Conservation (phyloP, 2,888 invertebrate species). For the Oxystoma pomonae region DNA sequence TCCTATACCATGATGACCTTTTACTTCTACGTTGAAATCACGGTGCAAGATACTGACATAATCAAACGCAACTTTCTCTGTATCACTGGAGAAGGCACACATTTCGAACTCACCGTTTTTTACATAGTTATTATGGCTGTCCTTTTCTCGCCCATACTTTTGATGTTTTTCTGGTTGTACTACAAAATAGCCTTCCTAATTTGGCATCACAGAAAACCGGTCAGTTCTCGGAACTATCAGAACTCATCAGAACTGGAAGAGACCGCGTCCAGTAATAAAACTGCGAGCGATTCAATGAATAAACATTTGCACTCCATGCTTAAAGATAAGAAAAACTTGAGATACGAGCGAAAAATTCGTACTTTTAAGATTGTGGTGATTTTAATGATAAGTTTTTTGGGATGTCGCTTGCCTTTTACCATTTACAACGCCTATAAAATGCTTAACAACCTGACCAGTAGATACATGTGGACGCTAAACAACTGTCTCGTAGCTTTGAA, state of each 20-base stretch:
- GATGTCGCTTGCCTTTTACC: conserved; percentile 53
- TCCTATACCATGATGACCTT: conserved; percentile 47
- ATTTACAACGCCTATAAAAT: conserved; percentile 51
- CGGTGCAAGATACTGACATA: conserved; percentile 22
- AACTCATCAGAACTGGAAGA: conserved; percentile 31
- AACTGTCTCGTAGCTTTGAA: conserved; percentile 52
- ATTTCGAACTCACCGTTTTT: conserved; percentile 33
- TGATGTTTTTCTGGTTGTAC: conserved; percentile 52
- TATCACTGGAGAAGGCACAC: conserved; percentile 25
- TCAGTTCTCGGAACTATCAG: conserved; percentile 26
- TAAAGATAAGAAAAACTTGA: conserved; percentile 32
- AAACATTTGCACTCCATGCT: conserved; percentile 15
- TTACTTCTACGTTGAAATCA: conserved; percentile 38
- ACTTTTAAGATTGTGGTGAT: conserved; percentile 56
- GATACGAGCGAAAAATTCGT: conserved; percentile 49
- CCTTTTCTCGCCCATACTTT: conserved; percentile 50
- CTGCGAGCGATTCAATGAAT: conserved; percentile 20
- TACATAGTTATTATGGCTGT: conserved; percentile 38
- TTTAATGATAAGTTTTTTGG: conserved; percentile 53
- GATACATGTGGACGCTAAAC: conserved; percentile 47
- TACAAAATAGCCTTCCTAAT: conserved; percentile 50
- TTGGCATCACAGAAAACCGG: conserved; percentile 48
- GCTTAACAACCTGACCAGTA: conserved; percentile 32
- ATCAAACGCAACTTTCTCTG: conserved; percentile 29
- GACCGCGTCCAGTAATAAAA: conserved; percentile 29